Percentiles rank a stretch among this genome's conserved stretches.
Conservation (phyloP, 2,797 vertebrate genomes). For the Dicrostonyx torquatus region DNA sequence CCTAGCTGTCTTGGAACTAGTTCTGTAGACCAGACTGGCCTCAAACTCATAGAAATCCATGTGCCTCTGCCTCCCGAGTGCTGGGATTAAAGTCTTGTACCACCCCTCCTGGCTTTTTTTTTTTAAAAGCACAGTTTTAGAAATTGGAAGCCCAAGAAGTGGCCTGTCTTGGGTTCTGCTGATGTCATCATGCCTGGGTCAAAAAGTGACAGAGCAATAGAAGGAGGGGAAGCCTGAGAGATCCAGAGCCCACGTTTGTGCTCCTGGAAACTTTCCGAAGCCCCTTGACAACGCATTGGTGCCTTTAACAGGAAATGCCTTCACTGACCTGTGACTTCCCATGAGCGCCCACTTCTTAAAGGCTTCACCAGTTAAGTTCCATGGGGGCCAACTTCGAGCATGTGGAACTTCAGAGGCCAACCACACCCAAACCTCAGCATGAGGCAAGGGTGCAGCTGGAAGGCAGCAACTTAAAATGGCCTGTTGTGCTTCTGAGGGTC, state of each 20-base stretch:
- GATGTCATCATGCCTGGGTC: background rate
- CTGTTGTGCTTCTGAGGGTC: background rate
- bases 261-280: too few relatives aligned
- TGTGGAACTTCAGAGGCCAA: background rate
- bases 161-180: background rate
- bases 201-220: too few relatives aligned
- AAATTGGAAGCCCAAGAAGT: background rate
- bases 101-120: too few relatives aligned
- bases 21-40: too few relatives aligned
- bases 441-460: too few relatives aligned
- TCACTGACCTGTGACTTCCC: background rate
- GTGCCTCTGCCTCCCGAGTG: too few relatives aligned
- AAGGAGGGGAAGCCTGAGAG: background rate
- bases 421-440: too few relatives aligned
- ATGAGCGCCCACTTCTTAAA: background rate
- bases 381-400: background rate
- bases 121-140: background rate
- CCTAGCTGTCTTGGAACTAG: too few relatives aligned
- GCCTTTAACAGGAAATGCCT: too few relatives aligned
- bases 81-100: too few relatives aligned
- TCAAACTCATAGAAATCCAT: too few relatives aligned
- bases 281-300: background rate
- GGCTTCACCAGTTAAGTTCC: background rate
- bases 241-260: background rate
- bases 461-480: rapidly evolving